Conservation (phyloP, 1,140 invertebrate species). For the Sinonovacula constricta region DNA sequence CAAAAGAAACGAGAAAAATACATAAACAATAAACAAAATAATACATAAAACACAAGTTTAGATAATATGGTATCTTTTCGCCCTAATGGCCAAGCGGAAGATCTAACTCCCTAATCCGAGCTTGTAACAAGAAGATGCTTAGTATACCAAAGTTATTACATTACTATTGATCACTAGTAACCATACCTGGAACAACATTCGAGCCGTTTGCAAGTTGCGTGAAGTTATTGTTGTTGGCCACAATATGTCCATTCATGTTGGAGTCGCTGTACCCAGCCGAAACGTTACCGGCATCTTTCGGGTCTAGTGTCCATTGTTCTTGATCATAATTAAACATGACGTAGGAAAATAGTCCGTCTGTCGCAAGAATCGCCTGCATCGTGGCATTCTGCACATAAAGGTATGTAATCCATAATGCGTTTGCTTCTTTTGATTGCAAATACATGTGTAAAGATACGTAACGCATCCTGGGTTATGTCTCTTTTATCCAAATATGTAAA, state of each 20-base stretch:
- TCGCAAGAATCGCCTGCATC: conserved; percentile 15
- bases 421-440: no score
- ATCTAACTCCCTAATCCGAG: background rate
- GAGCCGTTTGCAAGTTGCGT: background rate
- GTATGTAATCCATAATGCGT: no score
- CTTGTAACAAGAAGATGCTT: background rate
- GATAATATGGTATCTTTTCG: no score
- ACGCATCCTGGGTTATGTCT: no score
- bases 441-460: no score
- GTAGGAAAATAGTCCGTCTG: conserved; percentile 15
- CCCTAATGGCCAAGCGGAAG: no score
- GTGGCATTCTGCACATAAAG: conserved; percentile 20
- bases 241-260: conserved; percentile 10
- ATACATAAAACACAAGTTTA: no score
- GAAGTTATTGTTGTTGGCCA: background rate
- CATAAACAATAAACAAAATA: no score
- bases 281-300: background rate
- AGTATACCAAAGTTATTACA: no score
- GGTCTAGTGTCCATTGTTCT: conserved; percentile 12
- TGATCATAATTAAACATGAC: conserved; percentile 27
- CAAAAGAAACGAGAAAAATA: no score
- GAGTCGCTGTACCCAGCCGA: background rate
- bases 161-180: no score
- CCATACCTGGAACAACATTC: conserved; percentile 1
- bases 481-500: no score